These are phyloP conservation scores for Eueides isabella DNA, from an alignment of 1,140 invertebrate species.

Conservation along the genomic window DNA sequence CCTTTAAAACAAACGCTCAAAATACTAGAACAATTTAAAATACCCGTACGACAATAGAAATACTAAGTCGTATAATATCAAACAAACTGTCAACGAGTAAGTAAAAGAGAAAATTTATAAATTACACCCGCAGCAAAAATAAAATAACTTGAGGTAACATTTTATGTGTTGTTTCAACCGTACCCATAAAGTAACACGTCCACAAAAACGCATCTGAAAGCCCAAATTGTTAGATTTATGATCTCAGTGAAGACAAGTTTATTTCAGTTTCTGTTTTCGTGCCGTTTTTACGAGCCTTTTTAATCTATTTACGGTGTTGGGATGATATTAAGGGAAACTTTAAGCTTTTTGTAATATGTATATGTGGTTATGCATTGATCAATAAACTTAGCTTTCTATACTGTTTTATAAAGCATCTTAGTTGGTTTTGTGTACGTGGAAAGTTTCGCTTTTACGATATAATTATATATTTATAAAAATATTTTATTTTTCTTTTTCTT, in stretches of 20 bases:
- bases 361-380: no score
- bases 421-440: no score
- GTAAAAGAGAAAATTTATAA: neutral
- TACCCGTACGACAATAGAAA: neutral
- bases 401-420: no score
- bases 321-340: neutral
- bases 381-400: no score
- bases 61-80: neutral
- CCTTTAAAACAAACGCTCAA: neutral
- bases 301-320: conserved; percentile 4
- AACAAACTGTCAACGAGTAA: neutral
- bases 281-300: neutral
- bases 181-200: conserved; percentile 10
- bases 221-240: conserved; percentile 10
- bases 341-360: no score
- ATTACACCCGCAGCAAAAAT: neutral
- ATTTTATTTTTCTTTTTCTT: no score
- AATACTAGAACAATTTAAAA: neutral
- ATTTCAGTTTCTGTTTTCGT: neutral
- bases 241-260: neutral
- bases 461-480: no score
- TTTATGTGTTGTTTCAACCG: neutral
- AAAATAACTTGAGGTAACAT: conserved; percentile 5
- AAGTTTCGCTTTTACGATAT: no score
- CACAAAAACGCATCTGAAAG: neutral